phyloP scores from a whole-genome alignment of 2,113 vertebrate species.

The Gymnobelideus leadbeateri region DNA sequence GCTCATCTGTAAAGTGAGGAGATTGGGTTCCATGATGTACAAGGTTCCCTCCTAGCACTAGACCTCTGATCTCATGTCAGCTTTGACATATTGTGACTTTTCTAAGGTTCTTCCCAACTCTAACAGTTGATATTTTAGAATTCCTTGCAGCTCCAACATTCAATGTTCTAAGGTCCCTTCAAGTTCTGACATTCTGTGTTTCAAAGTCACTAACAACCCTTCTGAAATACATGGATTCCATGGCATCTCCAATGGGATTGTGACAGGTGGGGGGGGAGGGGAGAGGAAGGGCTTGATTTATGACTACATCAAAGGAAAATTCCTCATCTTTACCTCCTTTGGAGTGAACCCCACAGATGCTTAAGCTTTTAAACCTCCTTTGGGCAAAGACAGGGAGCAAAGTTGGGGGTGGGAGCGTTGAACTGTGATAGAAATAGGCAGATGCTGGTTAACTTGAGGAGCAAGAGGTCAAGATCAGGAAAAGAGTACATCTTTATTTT shows the following conservation, averaged over 20 bases:
- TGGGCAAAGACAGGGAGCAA: neutral
- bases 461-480: neutral
- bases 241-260: neutral
- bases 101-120: neutral
- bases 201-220: neutral
- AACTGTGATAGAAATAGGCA: neutral
- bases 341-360: neutral
- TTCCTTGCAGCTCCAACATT: neutral
- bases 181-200: neutral
- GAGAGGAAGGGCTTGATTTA: neutral
- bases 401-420: no score
- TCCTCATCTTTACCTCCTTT: accelerated
- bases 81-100: neutral
- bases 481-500: neutral
- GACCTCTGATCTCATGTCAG: neutral
- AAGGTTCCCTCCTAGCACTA: neutral
- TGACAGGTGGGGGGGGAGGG: neutral
- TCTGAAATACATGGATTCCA: neutral
- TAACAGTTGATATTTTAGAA: neutral
- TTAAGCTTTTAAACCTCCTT: neutral
- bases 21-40: neutral
- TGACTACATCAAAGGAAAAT: neutral
- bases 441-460: neutral
- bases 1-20: neutral
- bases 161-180: neutral